These are phyloP conservation scores for Austrolebias charrua DNA, from an alignment of 2,797 vertebrate species.

Conservation along the genomic window DNA sequence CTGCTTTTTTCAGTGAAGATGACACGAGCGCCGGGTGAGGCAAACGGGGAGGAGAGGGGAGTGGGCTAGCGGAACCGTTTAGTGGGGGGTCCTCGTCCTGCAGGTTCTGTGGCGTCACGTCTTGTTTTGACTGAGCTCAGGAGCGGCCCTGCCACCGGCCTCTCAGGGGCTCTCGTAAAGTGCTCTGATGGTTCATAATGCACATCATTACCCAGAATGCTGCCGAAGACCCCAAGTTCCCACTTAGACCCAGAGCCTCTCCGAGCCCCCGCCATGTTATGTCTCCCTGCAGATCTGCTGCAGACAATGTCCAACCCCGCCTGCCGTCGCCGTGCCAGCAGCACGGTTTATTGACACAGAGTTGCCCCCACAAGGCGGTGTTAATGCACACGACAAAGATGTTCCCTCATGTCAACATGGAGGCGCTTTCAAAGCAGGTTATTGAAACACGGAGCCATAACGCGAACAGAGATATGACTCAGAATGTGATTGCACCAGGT, in stretches of 20 bases:
- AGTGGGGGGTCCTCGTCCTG: constrained; percentile 54
- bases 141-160: constrained; percentile 44
- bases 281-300: constrained; percentile 64
- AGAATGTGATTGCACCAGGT: constrained; percentile 62
- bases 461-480: constrained; percentile 66
- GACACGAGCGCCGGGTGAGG: constrained; percentile 68
- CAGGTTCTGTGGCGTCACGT: constrained; percentile 65
- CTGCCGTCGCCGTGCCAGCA: constrained; percentile 59
- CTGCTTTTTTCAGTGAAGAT: constrained; percentile 74
- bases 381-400: constrained; percentile 64
- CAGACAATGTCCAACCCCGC: constrained; percentile 69
- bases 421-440: constrained; percentile 67
- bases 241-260: constrained; percentile 61
- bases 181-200: constrained; percentile 79
- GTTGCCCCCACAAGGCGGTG: constrained; percentile 75
- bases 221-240: constrained; percentile 69
- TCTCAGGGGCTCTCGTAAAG: constrained; percentile 76
- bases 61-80: constrained; percentile 61
- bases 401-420: constrained; percentile 57
- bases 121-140: constrained; percentile 57
- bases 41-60: constrained; percentile 5
- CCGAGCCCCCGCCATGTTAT: constrained; percentile 67
- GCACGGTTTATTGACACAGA: constrained; percentile 71
- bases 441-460: constrained; percentile 72
- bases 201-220: constrained; percentile 78